phyloP scores from a whole-genome alignment of 1,140 invertebrate species.

The Diachasma alloeum region DNA sequence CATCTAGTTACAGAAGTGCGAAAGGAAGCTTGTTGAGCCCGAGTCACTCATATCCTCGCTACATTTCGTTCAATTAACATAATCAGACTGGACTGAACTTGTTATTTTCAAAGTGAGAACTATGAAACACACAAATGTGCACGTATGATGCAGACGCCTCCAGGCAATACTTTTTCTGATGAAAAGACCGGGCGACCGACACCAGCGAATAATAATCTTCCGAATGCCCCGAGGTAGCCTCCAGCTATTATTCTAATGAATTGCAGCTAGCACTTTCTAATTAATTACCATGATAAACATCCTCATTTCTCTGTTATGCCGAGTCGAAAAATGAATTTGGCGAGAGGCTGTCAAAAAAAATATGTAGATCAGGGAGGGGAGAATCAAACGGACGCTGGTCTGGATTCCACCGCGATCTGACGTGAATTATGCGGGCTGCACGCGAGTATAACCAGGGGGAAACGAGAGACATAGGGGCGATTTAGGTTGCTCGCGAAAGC shows the following conservation, averaged over 20 bases:
- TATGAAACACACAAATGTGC: background rate
- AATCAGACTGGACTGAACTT: no score
- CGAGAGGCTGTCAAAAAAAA: conserved; percentile 21
- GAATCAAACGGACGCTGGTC: background rate
- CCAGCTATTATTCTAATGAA: background rate
- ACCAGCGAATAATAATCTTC: background rate
- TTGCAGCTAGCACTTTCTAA: background rate
- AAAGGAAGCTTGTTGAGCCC: no score
- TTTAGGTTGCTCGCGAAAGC: conserved; percentile 23
- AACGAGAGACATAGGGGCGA: conserved; percentile 10
- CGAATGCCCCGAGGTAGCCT: background rate
- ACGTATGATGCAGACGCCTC: background rate
- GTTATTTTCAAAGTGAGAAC: background rate
- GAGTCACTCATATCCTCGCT: no score
- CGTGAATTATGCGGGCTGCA: background rate
- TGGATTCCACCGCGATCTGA: conserved; percentile 16
- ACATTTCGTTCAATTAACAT: no score
- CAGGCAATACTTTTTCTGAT: background rate
- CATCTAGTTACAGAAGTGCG: no score
- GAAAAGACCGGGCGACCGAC: background rate
- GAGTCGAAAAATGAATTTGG: background rate
- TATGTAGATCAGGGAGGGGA: background rate
- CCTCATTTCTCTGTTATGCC: background rate
- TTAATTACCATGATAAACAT: background rate
- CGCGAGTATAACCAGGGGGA: background rate